Evolutionary conservation across 2,888 invertebrate species (phyloP).

Genomic region (Ectemnius cavifrons): DNA sequence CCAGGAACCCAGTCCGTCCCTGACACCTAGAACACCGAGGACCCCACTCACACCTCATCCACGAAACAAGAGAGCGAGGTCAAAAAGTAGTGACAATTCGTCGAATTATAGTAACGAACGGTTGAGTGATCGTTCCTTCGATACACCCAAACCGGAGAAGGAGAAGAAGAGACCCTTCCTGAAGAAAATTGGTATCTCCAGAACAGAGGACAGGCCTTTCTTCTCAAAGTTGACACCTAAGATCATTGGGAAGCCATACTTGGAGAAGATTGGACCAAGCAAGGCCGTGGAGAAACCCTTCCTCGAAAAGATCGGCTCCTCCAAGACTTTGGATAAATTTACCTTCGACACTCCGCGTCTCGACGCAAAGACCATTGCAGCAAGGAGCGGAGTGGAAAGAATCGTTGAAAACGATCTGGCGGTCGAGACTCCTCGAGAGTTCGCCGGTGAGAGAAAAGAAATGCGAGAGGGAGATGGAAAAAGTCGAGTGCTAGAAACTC

Average conservation of each 20-base stretch:
- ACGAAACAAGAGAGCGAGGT: constrained; percentile 70
- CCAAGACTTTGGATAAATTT: constrained; percentile 73
- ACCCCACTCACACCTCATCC: constrained; percentile 73
- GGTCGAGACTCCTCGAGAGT: constrained; percentile 19
- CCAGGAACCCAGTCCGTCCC: constrained; percentile 71
- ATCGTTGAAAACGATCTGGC: constrained; percentile 17
- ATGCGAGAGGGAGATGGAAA: neutral
- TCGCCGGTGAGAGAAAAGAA: constrained; percentile 1
- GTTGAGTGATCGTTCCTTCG: constrained; percentile 67
- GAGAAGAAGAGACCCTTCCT: constrained; percentile 72
- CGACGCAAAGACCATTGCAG: constrained; percentile 8
- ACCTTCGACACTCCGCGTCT: constrained; percentile 64
- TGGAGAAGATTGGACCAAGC: constrained; percentile 75
- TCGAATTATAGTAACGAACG: constrained; percentile 74
- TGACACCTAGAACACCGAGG: constrained; percentile 72
- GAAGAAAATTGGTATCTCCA: constrained; percentile 74
- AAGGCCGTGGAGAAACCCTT: constrained; percentile 73
- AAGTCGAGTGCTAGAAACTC: neutral
- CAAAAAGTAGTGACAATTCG: constrained; percentile 76
- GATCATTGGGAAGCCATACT: constrained; percentile 73
- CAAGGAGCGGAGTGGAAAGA: constrained; percentile 11
- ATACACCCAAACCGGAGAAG: constrained; percentile 54
- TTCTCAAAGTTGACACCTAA: constrained; percentile 70
- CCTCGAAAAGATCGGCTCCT: constrained; percentile 73
- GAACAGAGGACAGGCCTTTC: constrained; percentile 74